phyloP scores from a whole-genome alignment of 2,888 invertebrate genomes.

The Microlaimidae sp. region DNA sequence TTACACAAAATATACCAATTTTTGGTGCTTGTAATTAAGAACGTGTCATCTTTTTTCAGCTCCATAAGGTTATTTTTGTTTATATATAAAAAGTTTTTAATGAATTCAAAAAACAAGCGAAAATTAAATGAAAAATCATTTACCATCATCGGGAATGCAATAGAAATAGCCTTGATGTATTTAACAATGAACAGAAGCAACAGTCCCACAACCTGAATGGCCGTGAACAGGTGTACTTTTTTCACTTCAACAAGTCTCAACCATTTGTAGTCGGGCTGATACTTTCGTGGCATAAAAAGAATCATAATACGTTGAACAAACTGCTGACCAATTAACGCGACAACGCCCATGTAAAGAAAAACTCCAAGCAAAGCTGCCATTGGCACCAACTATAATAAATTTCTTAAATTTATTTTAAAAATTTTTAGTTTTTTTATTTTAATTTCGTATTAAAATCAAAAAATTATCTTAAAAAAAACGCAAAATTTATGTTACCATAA shows the following conservation, averaged over 20 bases:
- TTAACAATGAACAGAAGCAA: slow-evolving; percentile 38
- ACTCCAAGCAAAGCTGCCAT: slow-evolving; percentile 41
- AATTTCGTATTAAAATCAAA: too few relatives aligned
- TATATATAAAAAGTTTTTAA: too few relatives aligned
- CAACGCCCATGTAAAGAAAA: slow-evolving; percentile 41
- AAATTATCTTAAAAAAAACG: too few relatives aligned
- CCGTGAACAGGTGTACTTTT: slow-evolving; percentile 39
- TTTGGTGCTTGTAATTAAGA: too few relatives aligned
- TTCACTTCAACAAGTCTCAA: slow-evolving; percentile 26
- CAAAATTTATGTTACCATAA: too few relatives aligned
- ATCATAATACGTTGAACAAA: slow-evolving; percentile 28
- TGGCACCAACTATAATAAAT: slow-evolving; percentile 36
- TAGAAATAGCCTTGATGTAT: slow-evolving; percentile 23
- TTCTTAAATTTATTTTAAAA: too few relatives aligned
- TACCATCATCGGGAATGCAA: slow-evolving; percentile 29
- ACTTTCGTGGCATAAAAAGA: slow-evolving; percentile 33
- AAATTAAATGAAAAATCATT: too few relatives aligned
- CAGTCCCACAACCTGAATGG: slow-evolving; percentile 38
- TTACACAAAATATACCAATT: too few relatives aligned
- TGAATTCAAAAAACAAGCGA: too few relatives aligned
- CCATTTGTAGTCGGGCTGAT: slow-evolving; percentile 31
- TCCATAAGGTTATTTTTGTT: too few relatives aligned
- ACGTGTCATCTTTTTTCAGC: too few relatives aligned
- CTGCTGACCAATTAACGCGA: slow-evolving; percentile 35
- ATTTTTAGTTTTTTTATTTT: too few relatives aligned